Evolutionary conservation across 1,140 invertebrate species (phyloP), one percentile per base, ranked within the genome.

Genomic region (Aradophagus sp.): DNA sequence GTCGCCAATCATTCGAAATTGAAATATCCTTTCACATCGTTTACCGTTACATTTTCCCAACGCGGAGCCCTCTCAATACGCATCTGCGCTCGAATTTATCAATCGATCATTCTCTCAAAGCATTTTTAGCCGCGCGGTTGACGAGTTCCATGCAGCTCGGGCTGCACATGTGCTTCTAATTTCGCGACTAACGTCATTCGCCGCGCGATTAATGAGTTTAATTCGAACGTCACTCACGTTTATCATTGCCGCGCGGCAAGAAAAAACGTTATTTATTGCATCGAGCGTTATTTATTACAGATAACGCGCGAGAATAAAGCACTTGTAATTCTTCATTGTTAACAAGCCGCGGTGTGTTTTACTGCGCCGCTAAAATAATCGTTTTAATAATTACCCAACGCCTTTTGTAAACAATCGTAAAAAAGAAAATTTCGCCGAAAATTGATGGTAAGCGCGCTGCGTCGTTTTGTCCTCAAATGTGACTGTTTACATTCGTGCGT

Each of bases 181-280:
- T 45, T 5, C 29, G 6, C n/a, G 19, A 3, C 15, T 19, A 32
- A 31, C 20, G 42, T 45, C 42, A 45, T 26, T 45, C 42, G 32
- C 27, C 27, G 13, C 29, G 29, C 11, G n/a, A 16, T 13, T 31
- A 45, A 45, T 45, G 42, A 48, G 14, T 17, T n/a, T n/a, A n/a
- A n/a, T n/a, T n/a, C n/a, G n/a, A n/a, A n/a, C n/a, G n/a, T n/a
- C n/a, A n/a, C 7, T 23, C 44, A 8, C 44, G 31, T 48, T 35
- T 48, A 48, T 48, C 44, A 48, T 35, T 17, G 44, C 1, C 13
- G 17, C n/a, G n/a, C n/a, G 10, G 32, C 19, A 38, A 26, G 45
- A 36, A 50, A 50, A 50, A 50, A 34, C 14, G 17, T 50, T 50
- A 52, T 39, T 52, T 52, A 52, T 39, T 52, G n/a, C 34, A 17